phyloP scores from a whole-genome alignment of 2,113 vertebrate genomes.

The Perca schrenkii region DNA sequence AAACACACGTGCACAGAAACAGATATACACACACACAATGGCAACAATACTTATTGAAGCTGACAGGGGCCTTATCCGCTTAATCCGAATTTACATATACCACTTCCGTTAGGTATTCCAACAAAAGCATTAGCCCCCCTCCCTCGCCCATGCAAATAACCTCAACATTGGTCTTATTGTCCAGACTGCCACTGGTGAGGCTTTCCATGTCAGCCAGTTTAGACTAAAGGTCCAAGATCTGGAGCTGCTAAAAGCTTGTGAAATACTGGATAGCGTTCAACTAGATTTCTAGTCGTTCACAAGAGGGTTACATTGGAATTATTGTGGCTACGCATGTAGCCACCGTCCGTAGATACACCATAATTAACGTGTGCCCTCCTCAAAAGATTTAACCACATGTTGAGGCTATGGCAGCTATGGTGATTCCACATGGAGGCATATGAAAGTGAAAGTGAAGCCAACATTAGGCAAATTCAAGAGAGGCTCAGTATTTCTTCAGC shows the following conservation, averaged over 20 bases:
- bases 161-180: conserved; percentile 58
- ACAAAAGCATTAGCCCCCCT: conserved; percentile 77
- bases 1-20: conserved; percentile 26
- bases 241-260: background rate
- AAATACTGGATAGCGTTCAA: background rate
- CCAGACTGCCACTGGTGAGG: conserved; percentile 6
- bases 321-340: background rate
- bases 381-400: background rate
- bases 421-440: background rate
- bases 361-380: background rate
- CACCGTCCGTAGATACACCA: background rate
- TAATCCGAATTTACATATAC: conserved; percentile 85
- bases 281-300: background rate
- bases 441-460: background rate
- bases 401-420: background rate
- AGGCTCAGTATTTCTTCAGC: background rate
- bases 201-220: background rate
- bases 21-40: conserved; percentile 53
- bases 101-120: conserved; percentile 77
- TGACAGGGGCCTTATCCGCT: conserved; percentile 77
- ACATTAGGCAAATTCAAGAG: background rate
- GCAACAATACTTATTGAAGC: conserved; percentile 78
- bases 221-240: conserved; percentile 1
- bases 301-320: too few species aligned
- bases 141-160: conserved; percentile 67